Conservation (phyloP, 64 coral and sea anemone species). For the Astreopora myriophthalma region DNA sequence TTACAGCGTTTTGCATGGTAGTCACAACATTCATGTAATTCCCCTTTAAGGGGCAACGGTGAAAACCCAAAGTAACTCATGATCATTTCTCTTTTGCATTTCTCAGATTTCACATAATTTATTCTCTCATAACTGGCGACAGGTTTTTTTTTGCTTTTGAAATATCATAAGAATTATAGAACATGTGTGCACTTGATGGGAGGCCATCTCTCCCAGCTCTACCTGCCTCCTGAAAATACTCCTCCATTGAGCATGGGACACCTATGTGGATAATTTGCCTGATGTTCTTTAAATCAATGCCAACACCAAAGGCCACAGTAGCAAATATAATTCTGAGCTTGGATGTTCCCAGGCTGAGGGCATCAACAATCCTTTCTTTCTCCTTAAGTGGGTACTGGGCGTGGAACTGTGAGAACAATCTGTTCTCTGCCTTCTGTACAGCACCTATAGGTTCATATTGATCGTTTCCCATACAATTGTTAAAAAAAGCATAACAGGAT, state of each 20-base stretch:
- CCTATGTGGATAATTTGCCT: constrained; percentile 42
- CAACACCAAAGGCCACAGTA: constrained; percentile 41
- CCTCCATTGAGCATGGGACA: constrained; percentile 25
- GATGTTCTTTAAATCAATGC: constrained; percentile 20
- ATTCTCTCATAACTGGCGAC: constrained; percentile 32
- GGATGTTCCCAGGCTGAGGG: constrained; percentile 24
- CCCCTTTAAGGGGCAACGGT: constrained; percentile 11
- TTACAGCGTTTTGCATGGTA: constrained; percentile 2
- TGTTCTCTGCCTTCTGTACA: neutral
- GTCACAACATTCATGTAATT: constrained; percentile 41
- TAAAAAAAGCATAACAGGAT: too few species aligned
- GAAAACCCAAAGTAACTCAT: constrained; percentile 34
- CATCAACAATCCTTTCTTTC: constrained; percentile 30
- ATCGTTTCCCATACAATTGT: too few species aligned
- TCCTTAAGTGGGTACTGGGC: constrained; percentile 27
- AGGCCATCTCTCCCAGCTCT: neutral
- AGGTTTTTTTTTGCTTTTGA: constrained; percentile 41
- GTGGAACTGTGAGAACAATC: constrained; percentile 31
- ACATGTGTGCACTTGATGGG: constrained; percentile 35
- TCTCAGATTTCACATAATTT: constrained; percentile 17
- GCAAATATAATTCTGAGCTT: constrained; percentile 45
- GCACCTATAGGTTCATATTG: constrained; percentile 19
- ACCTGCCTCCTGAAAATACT: neutral
- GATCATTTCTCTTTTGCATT: constrained; percentile 46
- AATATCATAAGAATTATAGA: constrained; percentile 26